Evolutionary conservation across 1,140 invertebrate genomes (phyloP).

Genomic region (Pararge aegeria): DNA sequence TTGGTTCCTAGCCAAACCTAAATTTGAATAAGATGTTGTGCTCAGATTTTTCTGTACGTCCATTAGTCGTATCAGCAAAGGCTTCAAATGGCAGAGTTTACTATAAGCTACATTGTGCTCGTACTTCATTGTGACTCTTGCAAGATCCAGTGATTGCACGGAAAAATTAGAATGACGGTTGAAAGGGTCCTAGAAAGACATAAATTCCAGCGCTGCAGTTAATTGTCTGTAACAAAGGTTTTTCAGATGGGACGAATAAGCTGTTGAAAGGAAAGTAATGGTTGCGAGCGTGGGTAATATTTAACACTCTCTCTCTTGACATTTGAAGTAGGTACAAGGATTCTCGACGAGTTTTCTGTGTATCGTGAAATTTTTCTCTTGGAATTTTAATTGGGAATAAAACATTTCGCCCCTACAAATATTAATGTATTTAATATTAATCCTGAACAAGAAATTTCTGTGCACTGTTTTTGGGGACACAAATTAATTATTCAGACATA

Average conservation of each 20-base stretch:
- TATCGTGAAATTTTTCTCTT: neutral
- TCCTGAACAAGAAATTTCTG: no score
- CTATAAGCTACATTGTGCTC: neutral
- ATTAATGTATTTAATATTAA: no score
- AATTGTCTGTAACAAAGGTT: conserved; percentile 59
- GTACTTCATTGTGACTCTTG: neutral
- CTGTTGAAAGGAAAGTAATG: conserved; percentile 43
- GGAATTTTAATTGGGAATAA: no score
- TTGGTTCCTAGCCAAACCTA: no score
- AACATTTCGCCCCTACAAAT: no score
- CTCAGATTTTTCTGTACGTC: no score
- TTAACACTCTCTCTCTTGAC: conserved; percentile 23
- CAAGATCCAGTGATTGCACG: neutral
- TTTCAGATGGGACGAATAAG: conserved; percentile 35
- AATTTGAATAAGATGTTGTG: no score
- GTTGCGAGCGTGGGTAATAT: conserved; percentile 32
- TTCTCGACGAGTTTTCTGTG: conserved; percentile 15
- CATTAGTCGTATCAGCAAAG: neutral
- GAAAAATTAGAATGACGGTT: conserved; percentile 11
- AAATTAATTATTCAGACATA: no score
- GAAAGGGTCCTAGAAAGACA: conserved; percentile 22
- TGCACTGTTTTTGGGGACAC: no score
- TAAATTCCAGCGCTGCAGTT: conserved; percentile 49
- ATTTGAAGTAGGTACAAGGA: conserved; percentile 22
- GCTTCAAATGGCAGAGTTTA: conserved; percentile 1